Percentiles rank a stretch among this genome's conserved stretches.
phyloP scores from a whole-genome alignment of 2,797 vertebrate genomes.

The Pampus argenteus region DNA sequence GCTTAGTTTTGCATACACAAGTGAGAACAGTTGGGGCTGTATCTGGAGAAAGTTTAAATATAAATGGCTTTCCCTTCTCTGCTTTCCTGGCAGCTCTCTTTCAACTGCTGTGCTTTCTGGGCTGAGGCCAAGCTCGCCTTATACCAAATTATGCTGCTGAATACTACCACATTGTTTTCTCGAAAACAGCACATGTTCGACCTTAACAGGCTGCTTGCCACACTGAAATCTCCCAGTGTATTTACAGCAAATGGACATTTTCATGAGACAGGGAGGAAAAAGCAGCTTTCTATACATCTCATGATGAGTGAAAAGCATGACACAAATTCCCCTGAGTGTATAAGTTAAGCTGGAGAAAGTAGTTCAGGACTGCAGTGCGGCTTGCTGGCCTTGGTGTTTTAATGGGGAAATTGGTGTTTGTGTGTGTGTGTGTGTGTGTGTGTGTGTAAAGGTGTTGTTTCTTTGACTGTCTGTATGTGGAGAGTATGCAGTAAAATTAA shows the following conservation, averaged over 20 bases:
- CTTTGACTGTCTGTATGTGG: constrained; percentile 52
- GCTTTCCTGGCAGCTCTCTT: constrained; percentile 67
- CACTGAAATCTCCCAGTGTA: constrained; percentile 51
- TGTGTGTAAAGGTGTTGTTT: constrained; percentile 50
- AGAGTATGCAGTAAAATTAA: constrained; percentile 52
- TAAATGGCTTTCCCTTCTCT: constrained; percentile 48
- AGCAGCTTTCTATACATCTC: constrained; percentile 50
- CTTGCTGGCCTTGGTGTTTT: constrained; percentile 30
- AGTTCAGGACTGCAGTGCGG: constrained; percentile 34
- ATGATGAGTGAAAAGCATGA: constrained; percentile 67
- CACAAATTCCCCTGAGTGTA: constrained; percentile 53
- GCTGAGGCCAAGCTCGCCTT: constrained; percentile 62
- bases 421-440: constrained; percentile 8
- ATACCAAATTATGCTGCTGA: constrained; percentile 73
- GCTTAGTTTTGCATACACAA: constrained; percentile 31
- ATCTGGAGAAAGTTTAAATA: constrained; percentile 58
- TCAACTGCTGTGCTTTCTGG: constrained; percentile 71
- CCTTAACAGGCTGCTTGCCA: constrained; percentile 53
- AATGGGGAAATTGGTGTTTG: neutral
- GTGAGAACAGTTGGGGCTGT: constrained; percentile 42
- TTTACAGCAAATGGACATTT: constrained; percentile 69
- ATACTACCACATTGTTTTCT: constrained; percentile 80
- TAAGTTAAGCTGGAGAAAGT: constrained; percentile 58
- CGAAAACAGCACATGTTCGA: constrained; percentile 75
- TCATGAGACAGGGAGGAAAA: constrained; percentile 64